Evolutionary conservation across 2,797 vertebrate genomes (phyloP).

Genomic region (Manis crassicaudata): DNA sequence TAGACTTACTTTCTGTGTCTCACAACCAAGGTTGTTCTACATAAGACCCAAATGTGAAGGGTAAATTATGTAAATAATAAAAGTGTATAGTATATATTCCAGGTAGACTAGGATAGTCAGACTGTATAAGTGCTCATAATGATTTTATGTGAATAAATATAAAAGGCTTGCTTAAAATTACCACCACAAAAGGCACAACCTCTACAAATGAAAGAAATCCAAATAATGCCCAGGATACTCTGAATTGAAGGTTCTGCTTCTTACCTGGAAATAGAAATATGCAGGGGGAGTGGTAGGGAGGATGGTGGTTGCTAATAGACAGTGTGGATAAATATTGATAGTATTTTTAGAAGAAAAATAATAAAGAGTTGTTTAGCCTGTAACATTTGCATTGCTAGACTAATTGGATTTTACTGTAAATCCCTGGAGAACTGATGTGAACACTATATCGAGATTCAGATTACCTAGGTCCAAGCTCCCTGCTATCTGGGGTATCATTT

Average conservation of each 20-base stretch:
- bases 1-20: conserved; percentile 1
- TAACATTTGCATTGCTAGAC: background rate
- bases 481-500: background rate
- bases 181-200: background rate
- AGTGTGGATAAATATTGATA: background rate
- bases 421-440: background rate
- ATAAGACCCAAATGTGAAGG: background rate
- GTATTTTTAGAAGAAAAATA: conserved; percentile 26
- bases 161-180: conserved; percentile 23
- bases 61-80: background rate
- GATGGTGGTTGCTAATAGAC: background rate
- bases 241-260: background rate
- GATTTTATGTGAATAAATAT: conserved; percentile 23
- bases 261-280: background rate
- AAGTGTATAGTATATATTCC: background rate
- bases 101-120: background rate
- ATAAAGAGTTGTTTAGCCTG: background rate
- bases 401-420: background rate
- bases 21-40: background rate
- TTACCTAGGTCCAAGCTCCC: background rate
- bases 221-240: background rate
- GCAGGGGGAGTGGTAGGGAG: background rate
- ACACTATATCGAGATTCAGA: background rate
- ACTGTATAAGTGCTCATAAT: background rate
- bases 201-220: background rate